Base-by-base conservation (phyloP, 2,113 vertebrate genomes). In the Proterorhinus semilunaris region DNA sequence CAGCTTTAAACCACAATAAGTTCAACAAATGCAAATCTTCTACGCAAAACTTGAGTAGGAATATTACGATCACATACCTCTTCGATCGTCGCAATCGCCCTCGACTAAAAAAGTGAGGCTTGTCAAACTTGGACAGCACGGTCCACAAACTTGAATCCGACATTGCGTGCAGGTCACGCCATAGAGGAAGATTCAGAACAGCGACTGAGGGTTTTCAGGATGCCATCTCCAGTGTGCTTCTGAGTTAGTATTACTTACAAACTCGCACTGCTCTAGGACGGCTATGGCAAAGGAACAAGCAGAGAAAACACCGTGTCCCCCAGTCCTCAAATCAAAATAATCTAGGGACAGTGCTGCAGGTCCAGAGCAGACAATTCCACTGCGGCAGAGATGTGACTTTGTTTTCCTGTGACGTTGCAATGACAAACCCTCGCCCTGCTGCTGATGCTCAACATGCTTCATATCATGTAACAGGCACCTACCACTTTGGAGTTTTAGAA, bases 61-160 rank as follows among this genome's bases (percentile, higher is more conserved):
- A 36, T 42, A 58, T 57, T 36, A 13, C 21, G 2, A 15, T 17
- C 44, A 69, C 54, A 16, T 95, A 98, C 96, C 97, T 98, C 87
- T 98, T 95, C n/a, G 96, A 96, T 10, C 96, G 88, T 6, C 95
- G 94, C n/a, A 97, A 93, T 21, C 94, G 91, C 70, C 91, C 92
- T 80, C 96, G 92, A 9, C 89, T 94, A 82, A 96, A 93, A 87
- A 96, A 94, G 75, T 94, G 93, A 43, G 95, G 95, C 91, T 95
- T 83, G 74, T 94, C 94, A 90, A 96, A 96, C 93, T 95, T 96
- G 76, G 95, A 96, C 65, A 98, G 91, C 0, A 92, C 84, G 7
- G 90, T 95, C 96, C 96, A 98, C 57, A 94, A 91, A 85, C 91
- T 92, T 7, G 92, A 94, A 68, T 98, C 96, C 6, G 95, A 95